Evolutionary conservation across 2,888 invertebrate species (phyloP).

Genomic region (Drosophila putrida): DNA sequence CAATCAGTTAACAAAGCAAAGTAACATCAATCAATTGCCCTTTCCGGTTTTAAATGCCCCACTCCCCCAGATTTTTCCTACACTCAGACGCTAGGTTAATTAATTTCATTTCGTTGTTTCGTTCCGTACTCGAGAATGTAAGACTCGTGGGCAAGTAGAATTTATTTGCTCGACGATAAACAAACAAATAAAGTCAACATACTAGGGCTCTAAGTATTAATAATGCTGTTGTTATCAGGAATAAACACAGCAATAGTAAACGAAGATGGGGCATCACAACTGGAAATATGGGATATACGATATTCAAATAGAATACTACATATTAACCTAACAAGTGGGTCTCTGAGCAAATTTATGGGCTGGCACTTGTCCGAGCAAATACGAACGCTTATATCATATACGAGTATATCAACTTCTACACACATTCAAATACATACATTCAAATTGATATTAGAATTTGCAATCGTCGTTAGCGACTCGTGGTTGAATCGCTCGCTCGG

Average conservation of each 20-base stretch:
- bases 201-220: conserved; percentile 30
- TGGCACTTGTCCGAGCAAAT: conserved; percentile 16
- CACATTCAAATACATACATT: conserved; percentile 1
- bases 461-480: conserved; percentile 21
- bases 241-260: conserved; percentile 25
- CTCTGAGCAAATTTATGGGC: conserved; percentile 28
- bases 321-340: conserved; percentile 22
- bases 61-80: conserved; percentile 5
- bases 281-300: conserved; percentile 19
- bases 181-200: conserved; percentile 62
- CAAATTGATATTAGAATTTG: conserved; percentile 42
- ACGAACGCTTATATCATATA: conserved; percentile 19
- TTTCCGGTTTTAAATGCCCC: conserved; percentile 11
- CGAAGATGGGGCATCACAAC: conserved; percentile 36
- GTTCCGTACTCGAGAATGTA: conserved; percentile 18
- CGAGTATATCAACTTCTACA: conserved; percentile 7
- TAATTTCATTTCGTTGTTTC: conserved; percentile 41
- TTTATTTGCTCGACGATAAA: conserved; percentile 55
- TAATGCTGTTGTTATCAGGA: conserved; percentile 52
- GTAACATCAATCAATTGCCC: conserved; percentile 15
- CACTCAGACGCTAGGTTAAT: conserved; percentile 29
- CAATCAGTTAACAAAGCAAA: conserved; percentile 17
- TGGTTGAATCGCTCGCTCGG: neutral
- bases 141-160: conserved; percentile 43
- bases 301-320: conserved; percentile 12